Percentiles rank a stretch among this genome's conserved stretches.
Evolutionary conservation across 2,888 invertebrate species (phyloP).

Genomic region (Eulithis prunata): DNA sequence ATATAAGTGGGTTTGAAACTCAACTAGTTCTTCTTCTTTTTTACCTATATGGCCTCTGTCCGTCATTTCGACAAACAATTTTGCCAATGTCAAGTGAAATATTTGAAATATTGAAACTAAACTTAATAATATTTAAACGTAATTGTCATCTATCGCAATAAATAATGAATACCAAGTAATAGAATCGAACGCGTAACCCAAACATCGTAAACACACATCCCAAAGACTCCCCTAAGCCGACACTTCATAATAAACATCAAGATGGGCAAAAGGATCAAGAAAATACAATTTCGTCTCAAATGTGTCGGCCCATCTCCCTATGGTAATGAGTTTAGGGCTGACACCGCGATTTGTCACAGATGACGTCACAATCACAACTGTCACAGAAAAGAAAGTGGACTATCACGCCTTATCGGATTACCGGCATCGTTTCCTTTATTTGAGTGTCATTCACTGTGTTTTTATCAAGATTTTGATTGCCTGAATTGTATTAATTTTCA

Average conservation of each 20-base stretch:
- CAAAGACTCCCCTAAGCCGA: slow-evolving; percentile 21
- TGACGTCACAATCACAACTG: slow-evolving; percentile 26
- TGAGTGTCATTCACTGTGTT: slow-evolving; percentile 35
- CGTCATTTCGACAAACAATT: too few species aligned
- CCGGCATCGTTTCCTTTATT: slow-evolving; percentile 39
- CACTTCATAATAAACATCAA: slow-evolving; percentile 30
- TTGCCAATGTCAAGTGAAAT: too few species aligned
- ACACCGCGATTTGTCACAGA: slow-evolving; percentile 33
- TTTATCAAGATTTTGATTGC: slow-evolving; percentile 45
- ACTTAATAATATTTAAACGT: background rate
- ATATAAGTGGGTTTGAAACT: background rate
- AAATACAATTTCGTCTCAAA: slow-evolving; percentile 64
- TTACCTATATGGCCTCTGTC: too few species aligned
- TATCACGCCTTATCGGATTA: slow-evolving; percentile 34
- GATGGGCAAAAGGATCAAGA: slow-evolving; percentile 47
- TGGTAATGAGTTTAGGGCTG: slow-evolving; percentile 54
- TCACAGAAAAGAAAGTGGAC: slow-evolving; percentile 41
- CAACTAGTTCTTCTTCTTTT: background rate
- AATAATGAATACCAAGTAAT: slow-evolving; percentile 1
- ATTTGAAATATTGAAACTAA: background rate
- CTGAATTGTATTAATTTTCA: slow-evolving; percentile 22
- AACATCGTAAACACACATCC: slow-evolving; percentile 15
- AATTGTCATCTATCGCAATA: background rate
- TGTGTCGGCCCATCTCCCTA: slow-evolving; percentile 54
- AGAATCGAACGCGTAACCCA: slow-evolving; percentile 1